Conservation (phyloP, 2,113 vertebrate genomes). For the Calypte anna region DNA sequence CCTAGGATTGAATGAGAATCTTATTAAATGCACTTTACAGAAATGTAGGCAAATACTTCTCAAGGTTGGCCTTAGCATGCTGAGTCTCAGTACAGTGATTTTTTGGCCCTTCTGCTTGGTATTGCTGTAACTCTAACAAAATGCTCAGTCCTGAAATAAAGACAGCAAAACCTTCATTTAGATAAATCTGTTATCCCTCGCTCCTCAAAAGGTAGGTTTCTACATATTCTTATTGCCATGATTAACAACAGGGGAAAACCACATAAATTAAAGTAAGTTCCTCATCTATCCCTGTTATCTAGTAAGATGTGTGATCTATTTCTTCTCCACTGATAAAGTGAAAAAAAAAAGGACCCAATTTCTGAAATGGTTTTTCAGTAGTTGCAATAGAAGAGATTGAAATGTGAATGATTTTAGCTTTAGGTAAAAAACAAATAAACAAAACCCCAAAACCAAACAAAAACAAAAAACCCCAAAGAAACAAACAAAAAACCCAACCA, state of each 20-base stretch:
- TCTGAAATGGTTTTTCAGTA: not conserved
- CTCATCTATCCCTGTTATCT: not conserved
- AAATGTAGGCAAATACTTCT: not conserved
- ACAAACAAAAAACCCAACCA: no score
- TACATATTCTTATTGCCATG: not conserved
- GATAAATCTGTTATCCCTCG: fast-evolving
- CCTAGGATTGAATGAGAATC: not conserved
- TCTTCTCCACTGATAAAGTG: not conserved
- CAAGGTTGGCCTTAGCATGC: not conserved
- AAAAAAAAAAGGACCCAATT: not conserved
- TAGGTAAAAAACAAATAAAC: not conserved
- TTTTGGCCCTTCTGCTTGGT: not conserved
- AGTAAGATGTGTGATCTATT: not conserved
- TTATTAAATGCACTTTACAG: not conserved
- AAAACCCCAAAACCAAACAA: no score
- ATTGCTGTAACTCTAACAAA: not conserved
- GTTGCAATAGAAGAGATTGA: not conserved
- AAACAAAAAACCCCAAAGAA: no score
- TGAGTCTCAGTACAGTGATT: not conserved
- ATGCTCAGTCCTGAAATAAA: not conserved
- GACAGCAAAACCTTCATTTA: not conserved
- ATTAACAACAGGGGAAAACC: not conserved
- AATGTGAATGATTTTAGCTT: not conserved
- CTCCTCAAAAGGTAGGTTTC: not conserved
- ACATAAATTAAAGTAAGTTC: not conserved